These are phyloP conservation scores for Drosophila cardini DNA, from an alignment of 1,140 invertebrate species.

Conservation along the genomic window DNA sequence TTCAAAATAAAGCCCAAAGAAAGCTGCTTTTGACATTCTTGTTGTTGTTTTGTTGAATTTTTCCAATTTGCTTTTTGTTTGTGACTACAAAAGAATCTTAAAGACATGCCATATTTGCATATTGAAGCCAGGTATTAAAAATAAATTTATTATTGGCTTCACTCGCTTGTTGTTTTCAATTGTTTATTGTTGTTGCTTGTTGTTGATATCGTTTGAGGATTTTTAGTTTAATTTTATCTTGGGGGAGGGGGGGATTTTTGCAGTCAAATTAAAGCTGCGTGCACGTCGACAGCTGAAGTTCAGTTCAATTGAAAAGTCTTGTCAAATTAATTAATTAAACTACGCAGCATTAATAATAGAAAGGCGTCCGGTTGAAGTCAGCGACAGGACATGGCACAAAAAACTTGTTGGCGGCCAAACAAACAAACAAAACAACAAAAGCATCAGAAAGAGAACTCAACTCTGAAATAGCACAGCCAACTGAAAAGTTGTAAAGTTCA, in stretches of 20 bases:
- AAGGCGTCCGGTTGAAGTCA: conserved; percentile 74
- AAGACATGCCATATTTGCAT: conserved; percentile 18
- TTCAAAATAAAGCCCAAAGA: neutral
- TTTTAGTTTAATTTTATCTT: neutral
- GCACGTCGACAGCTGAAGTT: conserved; percentile 43
- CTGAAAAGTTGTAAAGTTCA: conserved; percentile 76
- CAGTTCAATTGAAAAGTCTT: conserved; percentile 76
- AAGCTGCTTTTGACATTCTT: conserved; percentile 25
- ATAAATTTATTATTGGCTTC: conserved; percentile 42
- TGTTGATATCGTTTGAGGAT: conserved; percentile 11
- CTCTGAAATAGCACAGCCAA: conserved; percentile 18
- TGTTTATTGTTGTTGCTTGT: conserved; percentile 11
- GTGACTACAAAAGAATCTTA: conserved; percentile 12
- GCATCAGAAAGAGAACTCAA: conserved; percentile 45
- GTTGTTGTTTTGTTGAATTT: neutral
- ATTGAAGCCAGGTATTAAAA: conserved; percentile 31
- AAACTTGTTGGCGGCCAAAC: conserved; percentile 57
- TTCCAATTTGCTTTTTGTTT: conserved; percentile 8
- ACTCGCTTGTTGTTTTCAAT: conserved; percentile 1
- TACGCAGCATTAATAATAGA: conserved; percentile 78
- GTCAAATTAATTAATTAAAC: conserved; percentile 83
- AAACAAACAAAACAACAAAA: conserved; percentile 45
- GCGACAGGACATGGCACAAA: conserved; percentile 58
- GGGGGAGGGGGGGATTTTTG: neutral
- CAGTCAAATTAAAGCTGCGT: conserved; percentile 27